Evolutionary conservation across 2,888 invertebrate species (phyloP).

Genomic region (Andricus curvator): DNA sequence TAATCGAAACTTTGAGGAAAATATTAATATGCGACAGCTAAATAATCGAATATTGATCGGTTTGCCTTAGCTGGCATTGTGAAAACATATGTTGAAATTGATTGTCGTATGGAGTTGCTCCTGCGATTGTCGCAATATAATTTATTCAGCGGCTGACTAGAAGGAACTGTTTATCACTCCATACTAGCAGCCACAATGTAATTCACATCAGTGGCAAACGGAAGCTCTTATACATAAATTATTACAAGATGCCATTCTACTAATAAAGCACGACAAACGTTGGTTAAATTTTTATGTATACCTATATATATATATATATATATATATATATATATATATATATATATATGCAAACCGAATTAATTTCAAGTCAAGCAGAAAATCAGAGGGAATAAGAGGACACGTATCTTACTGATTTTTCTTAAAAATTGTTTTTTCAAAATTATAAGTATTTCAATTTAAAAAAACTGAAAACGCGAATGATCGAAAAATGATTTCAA

Average conservation of each 20-base stretch:
- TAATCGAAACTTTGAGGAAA: not conserved
- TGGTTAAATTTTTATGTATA: not conserved
- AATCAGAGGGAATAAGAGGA: no score
- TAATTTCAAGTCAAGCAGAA: no score
- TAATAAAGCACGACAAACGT: not conserved
- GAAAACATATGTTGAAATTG: conserved; percentile 5
- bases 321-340: no score
- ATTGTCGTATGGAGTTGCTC: not conserved
- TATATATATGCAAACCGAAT: no score
- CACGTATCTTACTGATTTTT: no score
- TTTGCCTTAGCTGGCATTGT: not conserved
- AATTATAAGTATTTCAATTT: no score
- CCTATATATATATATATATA: no score
- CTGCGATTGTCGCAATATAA: conserved; percentile 3
- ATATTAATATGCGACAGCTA: not conserved
- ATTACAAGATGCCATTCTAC: conserved; percentile 6
- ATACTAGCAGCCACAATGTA: not conserved
- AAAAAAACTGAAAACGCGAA: no score
- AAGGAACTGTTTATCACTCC: not conserved
- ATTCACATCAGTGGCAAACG: not conserved
- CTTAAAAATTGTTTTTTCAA: no score
- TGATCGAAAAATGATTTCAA: no score
- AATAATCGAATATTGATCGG: conserved; percentile 5
- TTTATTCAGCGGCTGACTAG: conserved; percentile 2
- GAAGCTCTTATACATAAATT: not conserved